A percentile compares a stretch with the other conserved stretches of the same genome.
phyloP scores from a whole-genome alignment of 2,888 invertebrate genomes.

The Suillia variegata region DNA sequence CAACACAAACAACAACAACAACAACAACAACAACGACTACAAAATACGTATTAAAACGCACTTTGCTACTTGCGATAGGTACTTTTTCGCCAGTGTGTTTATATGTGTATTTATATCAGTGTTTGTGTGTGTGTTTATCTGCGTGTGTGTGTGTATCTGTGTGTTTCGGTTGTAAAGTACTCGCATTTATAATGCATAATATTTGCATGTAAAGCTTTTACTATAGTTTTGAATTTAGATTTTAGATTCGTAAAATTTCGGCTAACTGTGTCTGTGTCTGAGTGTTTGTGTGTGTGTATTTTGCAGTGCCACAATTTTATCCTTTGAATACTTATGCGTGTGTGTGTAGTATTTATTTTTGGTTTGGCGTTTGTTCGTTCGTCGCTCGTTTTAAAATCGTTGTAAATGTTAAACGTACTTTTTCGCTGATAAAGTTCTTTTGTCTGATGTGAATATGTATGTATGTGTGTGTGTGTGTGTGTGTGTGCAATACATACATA shows the following conservation, averaged over 20 bases:
- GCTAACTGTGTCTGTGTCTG: not conserved
- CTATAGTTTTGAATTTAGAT: slow-evolving; percentile 31
- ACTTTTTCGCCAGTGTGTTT: too few species aligned
- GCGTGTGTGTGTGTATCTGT: slow-evolving; percentile 4
- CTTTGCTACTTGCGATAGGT: slow-evolving; percentile 14
- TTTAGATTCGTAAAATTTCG: slow-evolving; percentile 19
- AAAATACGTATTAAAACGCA: slow-evolving; percentile 26
- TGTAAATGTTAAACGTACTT: slow-evolving; percentile 13
- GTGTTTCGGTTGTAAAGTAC: slow-evolving; percentile 15
- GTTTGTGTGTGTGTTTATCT: not conserved
- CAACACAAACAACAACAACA: slow-evolving; percentile 10
- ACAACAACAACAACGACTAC: too few species aligned
- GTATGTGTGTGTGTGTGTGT: not conserved
- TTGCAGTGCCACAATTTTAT: too few species aligned
- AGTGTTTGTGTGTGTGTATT: not conserved
- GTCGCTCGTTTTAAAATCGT: not conserved
- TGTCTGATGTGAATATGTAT: not conserved
- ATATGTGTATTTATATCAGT: too few species aligned
- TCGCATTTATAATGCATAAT: slow-evolving; percentile 32
- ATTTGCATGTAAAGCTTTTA: slow-evolving; percentile 33
- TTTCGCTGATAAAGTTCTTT: slow-evolving; percentile 19
- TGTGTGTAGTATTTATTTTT: not conserved
- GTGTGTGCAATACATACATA: not conserved
- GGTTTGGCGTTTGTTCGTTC: not conserved
- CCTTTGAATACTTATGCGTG: too few species aligned